Conservation (phyloP, 2,888 invertebrate genomes). For the Aquatica leii region DNA sequence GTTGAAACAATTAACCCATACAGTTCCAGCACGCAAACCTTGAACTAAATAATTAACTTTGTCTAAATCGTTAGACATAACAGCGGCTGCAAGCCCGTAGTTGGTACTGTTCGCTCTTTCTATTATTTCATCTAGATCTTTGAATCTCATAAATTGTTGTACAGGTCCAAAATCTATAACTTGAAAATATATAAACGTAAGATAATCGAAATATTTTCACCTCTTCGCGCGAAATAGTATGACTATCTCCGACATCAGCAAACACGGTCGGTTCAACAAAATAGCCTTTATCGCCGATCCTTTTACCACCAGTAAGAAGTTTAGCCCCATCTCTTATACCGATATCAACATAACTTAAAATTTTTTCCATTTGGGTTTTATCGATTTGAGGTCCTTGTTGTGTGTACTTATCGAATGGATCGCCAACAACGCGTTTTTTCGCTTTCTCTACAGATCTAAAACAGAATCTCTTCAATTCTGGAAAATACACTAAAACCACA, state of each 20-base stretch:
- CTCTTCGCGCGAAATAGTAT: constrained; percentile 86
- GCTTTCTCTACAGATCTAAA: constrained; percentile 77
- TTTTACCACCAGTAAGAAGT: constrained; percentile 78
- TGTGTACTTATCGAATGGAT: constrained; percentile 83
- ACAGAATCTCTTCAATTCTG: too few species aligned
- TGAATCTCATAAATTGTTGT: constrained; percentile 91
- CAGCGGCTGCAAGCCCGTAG: constrained; percentile 93
- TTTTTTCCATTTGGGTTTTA: constrained; percentile 81
- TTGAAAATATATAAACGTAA: too few species aligned
- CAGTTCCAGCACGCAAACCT: constrained; percentile 79
- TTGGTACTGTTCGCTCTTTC: constrained; percentile 87
- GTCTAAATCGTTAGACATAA: constrained; percentile 92
- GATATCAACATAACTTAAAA: constrained; percentile 78
- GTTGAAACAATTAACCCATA: constrained; percentile 96
- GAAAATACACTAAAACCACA: neutral
- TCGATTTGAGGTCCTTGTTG: constrained; percentile 95
- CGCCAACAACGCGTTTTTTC: constrained; percentile 80
- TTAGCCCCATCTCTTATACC: constrained; percentile 89
- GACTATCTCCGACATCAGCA: constrained; percentile 81
- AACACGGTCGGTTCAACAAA: constrained; percentile 92
- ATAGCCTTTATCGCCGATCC: constrained; percentile 76
- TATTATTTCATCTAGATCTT: constrained; percentile 84
- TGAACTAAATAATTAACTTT: constrained; percentile 84
- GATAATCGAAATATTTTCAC: too few species aligned
- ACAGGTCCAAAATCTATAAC: constrained; percentile 95